Base-by-base conservation (phyloP, 2,888 invertebrate genomes). In the Yponomeuta sedellus region DNA sequence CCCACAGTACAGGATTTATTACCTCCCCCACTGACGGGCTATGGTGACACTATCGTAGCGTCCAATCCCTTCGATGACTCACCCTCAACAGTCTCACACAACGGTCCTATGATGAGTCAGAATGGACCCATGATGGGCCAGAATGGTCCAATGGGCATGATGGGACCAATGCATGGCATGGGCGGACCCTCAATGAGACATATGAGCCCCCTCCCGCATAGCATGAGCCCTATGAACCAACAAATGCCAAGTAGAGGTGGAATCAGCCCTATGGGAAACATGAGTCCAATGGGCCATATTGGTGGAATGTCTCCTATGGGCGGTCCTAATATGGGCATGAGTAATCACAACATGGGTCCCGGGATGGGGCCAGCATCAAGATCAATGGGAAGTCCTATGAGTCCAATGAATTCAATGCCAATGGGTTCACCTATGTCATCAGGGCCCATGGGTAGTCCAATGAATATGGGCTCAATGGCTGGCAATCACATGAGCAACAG, bases 51-150 rank as follows among this genome's bases (percentile, higher is more conserved):
- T 68, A 97, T 98, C 79, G 95, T 97, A 69, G 98, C 98, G 67
- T 97, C 97, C 70, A 98, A 98, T 88, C 98, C 98, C 57, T 98
- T 98, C 83, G 98, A 98, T 87, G 98, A 98, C 82, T 96, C 96
- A 66, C 96, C 96, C 64, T 93, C 93, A 64, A 93, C 93, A 64
- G 90, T 92, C 64, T 86, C 91, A 71, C 86, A 93, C 80, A 92
- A 92, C 81, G 93, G 93, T 10, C 93, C 93, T 71, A 93, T 93
- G 92, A 91, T 92, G 83, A 92, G 90, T 77, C 93, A 93, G 61
- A 93, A 93, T 78, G 93, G 93, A 2, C 93, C 93, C n/a, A 93
- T 93, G 92, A 93, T 92, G 92, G 93, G 93, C 75, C 94, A 94
- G 69, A 93, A 94, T 79, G 93, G 93, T 56, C 94, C 93, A 65